These are phyloP conservation scores for Rhodeus uyekii DNA, from an alignment of 2,797 vertebrate genomes.

Conservation along the genomic window DNA sequence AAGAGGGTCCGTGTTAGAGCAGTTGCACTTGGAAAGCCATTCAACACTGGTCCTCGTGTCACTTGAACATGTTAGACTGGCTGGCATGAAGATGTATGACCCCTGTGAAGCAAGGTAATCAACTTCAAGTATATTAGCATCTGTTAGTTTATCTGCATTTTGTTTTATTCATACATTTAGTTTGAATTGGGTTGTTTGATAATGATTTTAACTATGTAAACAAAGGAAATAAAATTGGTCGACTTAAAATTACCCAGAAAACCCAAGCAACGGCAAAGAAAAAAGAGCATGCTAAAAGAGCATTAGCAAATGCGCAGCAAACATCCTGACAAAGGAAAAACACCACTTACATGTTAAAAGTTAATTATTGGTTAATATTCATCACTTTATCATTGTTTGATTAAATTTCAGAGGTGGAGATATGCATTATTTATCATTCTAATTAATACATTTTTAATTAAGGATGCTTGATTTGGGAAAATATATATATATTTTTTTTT, in stretches of 20 bases:
- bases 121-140: too few relatives aligned
- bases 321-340: not conserved
- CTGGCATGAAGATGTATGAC: not conserved
- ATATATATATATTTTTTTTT: not conserved
- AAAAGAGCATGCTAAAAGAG: not conserved
- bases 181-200: not conserved
- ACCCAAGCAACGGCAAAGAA: not conserved
- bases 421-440: not conserved
- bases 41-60: not conserved
- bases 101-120: not conserved
- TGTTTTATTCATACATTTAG: not conserved
- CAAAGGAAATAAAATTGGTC: not conserved
- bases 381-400: not conserved
- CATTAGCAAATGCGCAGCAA: not conserved
- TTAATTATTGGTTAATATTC: not conserved
- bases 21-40: constrained; percentile 9
- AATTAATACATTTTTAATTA: not conserved
- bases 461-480: not conserved
- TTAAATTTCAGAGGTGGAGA: not conserved
- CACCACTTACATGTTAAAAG: not conserved
- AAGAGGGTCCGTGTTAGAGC: constrained; percentile 45
- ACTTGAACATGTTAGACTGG: not conserved
- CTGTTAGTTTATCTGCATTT: not conserved
- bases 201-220: not conserved
- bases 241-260: not conserved